These are phyloP conservation scores for Picathartes gymnocephalus DNA, from an alignment of 2,113 vertebrate genomes.

Conservation along the genomic window DNA sequence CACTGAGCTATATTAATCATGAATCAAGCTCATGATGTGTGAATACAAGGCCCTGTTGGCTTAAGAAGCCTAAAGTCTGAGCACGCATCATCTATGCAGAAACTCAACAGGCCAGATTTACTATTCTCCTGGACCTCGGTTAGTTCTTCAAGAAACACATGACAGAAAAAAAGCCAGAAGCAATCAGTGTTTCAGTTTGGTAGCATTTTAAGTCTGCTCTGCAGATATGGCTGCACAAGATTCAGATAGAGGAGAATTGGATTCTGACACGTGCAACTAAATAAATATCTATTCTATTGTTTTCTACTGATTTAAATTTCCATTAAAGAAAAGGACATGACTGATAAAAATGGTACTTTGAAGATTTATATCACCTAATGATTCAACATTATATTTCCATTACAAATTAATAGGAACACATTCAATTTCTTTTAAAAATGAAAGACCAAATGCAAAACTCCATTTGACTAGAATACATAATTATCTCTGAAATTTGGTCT, in stretches of 20 bases:
- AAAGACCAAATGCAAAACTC: slow-evolving; percentile 36
- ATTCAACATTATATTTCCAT: slow-evolving; percentile 56
- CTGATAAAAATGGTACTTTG: slow-evolving; percentile 34
- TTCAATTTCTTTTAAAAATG: slow-evolving; percentile 42
- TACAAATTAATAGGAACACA: slow-evolving; percentile 42
- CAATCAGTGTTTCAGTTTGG: neutral
- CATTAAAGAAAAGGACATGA: slow-evolving; percentile 32
- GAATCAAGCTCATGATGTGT: neutral
- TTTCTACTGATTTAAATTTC: slow-evolving; percentile 30
- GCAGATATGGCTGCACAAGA: neutral
- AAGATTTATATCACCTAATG: slow-evolving; percentile 54
- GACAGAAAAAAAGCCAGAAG: neutral
- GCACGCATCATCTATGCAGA: neutral
- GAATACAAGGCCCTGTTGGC: neutral
- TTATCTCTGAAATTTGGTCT: slow-evolving; percentile 13
- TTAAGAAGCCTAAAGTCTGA: neutral
- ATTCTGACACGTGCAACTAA: slow-evolving; percentile 21
- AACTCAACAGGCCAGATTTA: neutral
- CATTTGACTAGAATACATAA: slow-evolving; percentile 40
- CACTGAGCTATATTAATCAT: neutral
- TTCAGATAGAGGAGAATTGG: neutral
- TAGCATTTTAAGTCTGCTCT: neutral
- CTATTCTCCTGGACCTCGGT: neutral
- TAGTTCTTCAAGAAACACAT: neutral
- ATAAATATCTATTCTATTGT: slow-evolving; percentile 15